Base-by-base conservation (phyloP, 2,888 invertebrate genomes). In the Standfussiana lucernea region DNA sequence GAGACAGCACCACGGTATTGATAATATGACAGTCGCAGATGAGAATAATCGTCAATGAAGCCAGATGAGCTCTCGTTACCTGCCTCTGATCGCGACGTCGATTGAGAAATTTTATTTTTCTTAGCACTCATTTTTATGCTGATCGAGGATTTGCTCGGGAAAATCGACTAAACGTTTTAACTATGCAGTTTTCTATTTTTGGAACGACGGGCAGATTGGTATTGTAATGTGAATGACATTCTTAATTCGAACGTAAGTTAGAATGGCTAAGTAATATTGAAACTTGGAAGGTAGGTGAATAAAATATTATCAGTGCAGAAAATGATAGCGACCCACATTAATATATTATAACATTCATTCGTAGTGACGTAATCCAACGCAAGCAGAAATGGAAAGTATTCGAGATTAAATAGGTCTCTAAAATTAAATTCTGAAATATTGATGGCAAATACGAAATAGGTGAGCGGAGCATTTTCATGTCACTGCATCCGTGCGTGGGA, bases 31-130 rank as follows among this genome's bases (percentile, higher is more conserved):
- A 94, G 85, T 65, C 93, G 89, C 6, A 95, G 91, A 61, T 95
- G 94, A 5, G 94, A 95, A 80, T 93, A 93, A 80, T 94, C 94
- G 76, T 95, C 93, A 73, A 94, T 93, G 80, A 89, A 94, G 28
- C 59, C 86, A 15, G 86, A 83, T 7, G 77, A 72, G n/a, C 42
- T 83, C 15, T 75, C 35, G 70, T 71, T 77, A 11, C 6, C 21
- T 50, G 72, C 68, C 15, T 82, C 81, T 21, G 80, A 80, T 37
- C 13, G 35, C 10, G 68, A 28, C 13, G 70, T 71, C 24, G 80
- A 82, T 75, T 80, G 79, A 37, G 62, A 69, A 45, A 28, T 56
- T 24, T 47, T 21, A 1, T 74, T 74, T 72, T 86, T 79, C 24
- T 86, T 75, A 1, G 74, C 75, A 77, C 76, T 79, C 86, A 88